Evolutionary conservation across 1,140 invertebrate species (phyloP).

Genomic region (Cydia pomonella): DNA sequence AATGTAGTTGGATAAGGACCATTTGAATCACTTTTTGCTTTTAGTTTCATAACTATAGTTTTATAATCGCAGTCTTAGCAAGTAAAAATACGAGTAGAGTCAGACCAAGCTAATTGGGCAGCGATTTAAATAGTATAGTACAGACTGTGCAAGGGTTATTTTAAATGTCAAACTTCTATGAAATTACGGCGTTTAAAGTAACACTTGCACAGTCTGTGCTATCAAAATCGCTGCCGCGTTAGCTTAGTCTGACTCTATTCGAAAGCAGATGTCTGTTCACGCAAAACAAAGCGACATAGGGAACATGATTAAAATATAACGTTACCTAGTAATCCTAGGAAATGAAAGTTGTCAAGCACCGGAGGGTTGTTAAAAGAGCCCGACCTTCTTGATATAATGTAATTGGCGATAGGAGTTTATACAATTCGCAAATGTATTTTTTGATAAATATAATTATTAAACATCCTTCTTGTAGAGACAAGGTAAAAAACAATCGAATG

Average conservation of each 20-base stretch:
- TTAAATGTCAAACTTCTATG: too few relatives aligned
- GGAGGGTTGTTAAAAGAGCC: neutral
- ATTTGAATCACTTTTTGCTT: slow-evolving; percentile 17
- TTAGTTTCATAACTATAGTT: neutral
- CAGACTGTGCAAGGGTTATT: too few relatives aligned
- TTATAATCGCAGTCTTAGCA: too few relatives aligned
- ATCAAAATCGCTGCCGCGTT: too few relatives aligned
- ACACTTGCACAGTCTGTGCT: too few relatives aligned
- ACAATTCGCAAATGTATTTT: neutral
- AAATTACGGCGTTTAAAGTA: too few relatives aligned
- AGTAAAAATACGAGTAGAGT: too few relatives aligned
- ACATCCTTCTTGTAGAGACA: neutral
- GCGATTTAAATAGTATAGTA: too few relatives aligned
- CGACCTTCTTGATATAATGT: neutral
- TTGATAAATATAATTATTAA: neutral
- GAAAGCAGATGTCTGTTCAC: neutral
- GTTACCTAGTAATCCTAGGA: neutral
- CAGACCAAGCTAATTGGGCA: too few relatives aligned
- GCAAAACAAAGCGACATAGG: neutral
- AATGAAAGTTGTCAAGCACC: neutral
- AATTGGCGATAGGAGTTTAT: neutral
- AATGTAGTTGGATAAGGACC: neutral
- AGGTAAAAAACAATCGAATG: neutral
- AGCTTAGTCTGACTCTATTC: too few relatives aligned
- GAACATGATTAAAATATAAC: neutral